Conservation (phyloP, 2,888 invertebrate genomes). For the Xestoiulus laeticollis region DNA sequence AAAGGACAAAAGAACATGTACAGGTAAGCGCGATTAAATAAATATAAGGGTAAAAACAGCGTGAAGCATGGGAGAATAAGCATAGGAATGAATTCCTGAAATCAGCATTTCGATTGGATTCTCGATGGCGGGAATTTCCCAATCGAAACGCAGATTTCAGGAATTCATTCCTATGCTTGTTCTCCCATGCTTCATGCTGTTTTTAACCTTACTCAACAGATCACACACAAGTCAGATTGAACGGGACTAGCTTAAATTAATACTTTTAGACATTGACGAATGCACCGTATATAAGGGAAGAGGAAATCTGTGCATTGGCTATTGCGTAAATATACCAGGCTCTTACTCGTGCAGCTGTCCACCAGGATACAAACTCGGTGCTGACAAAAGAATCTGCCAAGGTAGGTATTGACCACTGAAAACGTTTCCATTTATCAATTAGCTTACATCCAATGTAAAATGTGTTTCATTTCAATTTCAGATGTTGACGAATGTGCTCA, state of each 20-base stretch:
- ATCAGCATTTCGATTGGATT: background rate
- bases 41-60: background rate
- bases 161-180: too few relatives aligned
- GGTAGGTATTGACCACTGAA: slow-evolving; percentile 69
- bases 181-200: too few relatives aligned
- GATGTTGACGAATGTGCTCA: slow-evolving; percentile 78
- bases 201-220: too few relatives aligned
- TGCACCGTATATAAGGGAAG: slow-evolving; percentile 80
- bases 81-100: too few relatives aligned
- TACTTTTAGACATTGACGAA: slow-evolving; percentile 78
- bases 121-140: too few relatives aligned
- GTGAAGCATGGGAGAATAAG: too few relatives aligned
- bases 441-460: background rate
- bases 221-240: too few relatives aligned
- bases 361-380: slow-evolving; percentile 77
- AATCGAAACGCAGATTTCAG: too few relatives aligned
- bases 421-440: background rate
- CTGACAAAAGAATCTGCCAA: slow-evolving; percentile 81
- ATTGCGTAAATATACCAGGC: slow-evolving; percentile 86
- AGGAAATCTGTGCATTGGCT: slow-evolving; percentile 72
- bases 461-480: slow-evolving; percentile 57
- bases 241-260: too few relatives aligned
- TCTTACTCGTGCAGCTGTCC: slow-evolving; percentile 85
- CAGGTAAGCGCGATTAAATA: slow-evolving; percentile 59
- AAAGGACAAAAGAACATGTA: slow-evolving; percentile 73